Conservation (phyloP, 2,797 vertebrate species). For the Dermochelys coriacea region DNA sequence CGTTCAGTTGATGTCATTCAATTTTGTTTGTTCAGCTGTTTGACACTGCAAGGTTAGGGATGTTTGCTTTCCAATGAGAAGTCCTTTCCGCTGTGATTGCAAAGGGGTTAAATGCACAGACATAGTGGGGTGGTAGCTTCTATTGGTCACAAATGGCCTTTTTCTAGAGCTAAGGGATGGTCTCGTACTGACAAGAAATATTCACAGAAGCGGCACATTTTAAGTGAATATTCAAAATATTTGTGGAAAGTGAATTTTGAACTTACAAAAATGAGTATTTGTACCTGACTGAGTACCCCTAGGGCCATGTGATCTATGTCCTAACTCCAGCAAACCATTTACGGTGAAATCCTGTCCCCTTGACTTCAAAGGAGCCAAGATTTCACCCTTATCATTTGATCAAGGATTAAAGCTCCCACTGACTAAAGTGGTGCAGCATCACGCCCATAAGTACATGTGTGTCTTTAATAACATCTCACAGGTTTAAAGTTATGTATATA, state of each 20-base stretch:
- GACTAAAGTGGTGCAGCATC: neutral
- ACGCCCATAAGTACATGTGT: neutral
- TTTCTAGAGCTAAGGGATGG: neutral
- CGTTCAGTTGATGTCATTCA: slow-evolving; percentile 1
- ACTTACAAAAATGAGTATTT: neutral
- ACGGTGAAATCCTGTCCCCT: neutral
- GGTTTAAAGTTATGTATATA: neutral
- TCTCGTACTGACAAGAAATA: neutral
- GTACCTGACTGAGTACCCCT: neutral
- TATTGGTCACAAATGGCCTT: neutral
- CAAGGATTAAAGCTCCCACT: neutral
- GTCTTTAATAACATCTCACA: neutral
- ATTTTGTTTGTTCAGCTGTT: slow-evolving; percentile 25
- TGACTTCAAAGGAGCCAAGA: neutral
- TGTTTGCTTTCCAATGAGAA: too few relatives aligned
- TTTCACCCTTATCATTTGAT: neutral
- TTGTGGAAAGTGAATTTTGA: neutral
- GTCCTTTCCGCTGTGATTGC: neutral
- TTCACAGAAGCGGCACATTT: neutral
- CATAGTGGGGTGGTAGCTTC: neutral
- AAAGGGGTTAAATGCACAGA: neutral
- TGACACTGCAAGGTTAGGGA: too few relatives aligned
- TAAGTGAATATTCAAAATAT: neutral
- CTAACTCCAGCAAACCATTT: neutral
- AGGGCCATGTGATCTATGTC: neutral